phyloP scores from a whole-genome alignment of 2,888 invertebrate species.

The Gonocerus acuteangulatus region DNA sequence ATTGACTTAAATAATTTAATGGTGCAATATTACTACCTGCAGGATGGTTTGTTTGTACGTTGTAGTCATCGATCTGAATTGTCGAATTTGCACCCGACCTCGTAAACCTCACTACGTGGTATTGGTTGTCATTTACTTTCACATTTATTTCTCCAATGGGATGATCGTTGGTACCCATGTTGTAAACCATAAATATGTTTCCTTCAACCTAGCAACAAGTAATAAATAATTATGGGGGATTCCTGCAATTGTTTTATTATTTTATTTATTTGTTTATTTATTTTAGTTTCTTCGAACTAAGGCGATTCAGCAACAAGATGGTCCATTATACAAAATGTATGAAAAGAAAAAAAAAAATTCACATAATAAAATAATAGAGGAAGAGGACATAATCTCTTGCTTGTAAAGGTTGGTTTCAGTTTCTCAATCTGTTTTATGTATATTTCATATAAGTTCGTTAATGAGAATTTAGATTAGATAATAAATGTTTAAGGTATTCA shows the following conservation, averaged over 20 bases:
- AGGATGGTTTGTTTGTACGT: slow-evolving; percentile 74
- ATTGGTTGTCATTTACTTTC: slow-evolving; percentile 85
- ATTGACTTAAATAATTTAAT: no score
- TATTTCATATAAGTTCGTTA: no score
- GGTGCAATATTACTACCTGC: no score
- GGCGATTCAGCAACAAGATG: no score
- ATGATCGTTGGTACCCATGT: slow-evolving; percentile 85
- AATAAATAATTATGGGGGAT: not conserved
- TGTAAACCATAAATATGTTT: slow-evolving; percentile 87
- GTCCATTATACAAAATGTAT: no score
- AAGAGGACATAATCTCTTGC: no score
- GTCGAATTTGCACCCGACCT: slow-evolving; percentile 84
- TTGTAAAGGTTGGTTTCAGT: no score
- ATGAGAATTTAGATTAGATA: no score
- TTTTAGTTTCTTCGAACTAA: not conserved
- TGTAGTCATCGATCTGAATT: slow-evolving; percentile 84
- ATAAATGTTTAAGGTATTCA: no score
- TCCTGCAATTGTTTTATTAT: not conserved
- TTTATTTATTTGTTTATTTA: not conserved
- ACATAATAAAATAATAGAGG: no score
- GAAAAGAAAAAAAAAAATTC: no score
- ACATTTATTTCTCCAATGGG: slow-evolving; percentile 84
- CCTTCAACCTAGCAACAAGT: slow-evolving; percentile 65
- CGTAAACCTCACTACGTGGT: slow-evolving; percentile 86
- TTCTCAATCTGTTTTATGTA: no score